Conservation (phyloP, 2,113 vertebrate genomes). For the Rhagologus leucostigma region DNA sequence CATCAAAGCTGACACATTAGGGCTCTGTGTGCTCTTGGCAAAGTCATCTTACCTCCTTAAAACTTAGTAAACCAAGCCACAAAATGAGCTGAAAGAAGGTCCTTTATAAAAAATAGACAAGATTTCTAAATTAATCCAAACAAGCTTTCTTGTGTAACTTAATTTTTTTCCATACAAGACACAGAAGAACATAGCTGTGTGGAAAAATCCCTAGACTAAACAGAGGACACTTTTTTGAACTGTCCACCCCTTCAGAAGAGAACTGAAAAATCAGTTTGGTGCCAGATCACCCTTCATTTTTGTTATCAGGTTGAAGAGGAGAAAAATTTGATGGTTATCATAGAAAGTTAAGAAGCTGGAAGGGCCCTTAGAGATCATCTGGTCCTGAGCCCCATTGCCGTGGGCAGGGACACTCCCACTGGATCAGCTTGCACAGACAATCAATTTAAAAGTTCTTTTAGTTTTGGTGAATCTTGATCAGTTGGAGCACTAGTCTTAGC, state of each 20-base stretch:
- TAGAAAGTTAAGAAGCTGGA: not conserved
- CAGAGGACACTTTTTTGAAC: not conserved
- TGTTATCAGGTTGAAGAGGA: not conserved
- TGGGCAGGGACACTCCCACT: not conserved
- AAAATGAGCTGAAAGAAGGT: slow-evolving; percentile 6
- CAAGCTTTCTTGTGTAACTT: not conserved
- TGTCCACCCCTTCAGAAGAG: not conserved
- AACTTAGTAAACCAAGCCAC: not conserved
- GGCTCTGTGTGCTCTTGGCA: not conserved
- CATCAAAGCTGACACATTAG: not conserved
- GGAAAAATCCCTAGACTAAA: not conserved
- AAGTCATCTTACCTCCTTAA: not conserved
- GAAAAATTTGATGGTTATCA: not conserved
- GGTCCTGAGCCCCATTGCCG: too few species aligned
- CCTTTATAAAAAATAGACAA: not conserved
- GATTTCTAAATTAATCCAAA: slow-evolving; percentile 8
- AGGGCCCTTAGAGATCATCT: not conserved
- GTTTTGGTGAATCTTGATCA: not conserved
- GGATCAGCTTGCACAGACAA: not conserved
- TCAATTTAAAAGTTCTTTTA: not conserved
- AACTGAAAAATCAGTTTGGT: not conserved
- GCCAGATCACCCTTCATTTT: not conserved
- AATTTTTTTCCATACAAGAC: not conserved
- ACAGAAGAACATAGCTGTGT: not conserved
- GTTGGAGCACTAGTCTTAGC: not conserved